These are phyloP conservation scores for Paralichthys olivaceus DNA, from an alignment of 2,113 vertebrate species.

Conservation along the genomic window DNA sequence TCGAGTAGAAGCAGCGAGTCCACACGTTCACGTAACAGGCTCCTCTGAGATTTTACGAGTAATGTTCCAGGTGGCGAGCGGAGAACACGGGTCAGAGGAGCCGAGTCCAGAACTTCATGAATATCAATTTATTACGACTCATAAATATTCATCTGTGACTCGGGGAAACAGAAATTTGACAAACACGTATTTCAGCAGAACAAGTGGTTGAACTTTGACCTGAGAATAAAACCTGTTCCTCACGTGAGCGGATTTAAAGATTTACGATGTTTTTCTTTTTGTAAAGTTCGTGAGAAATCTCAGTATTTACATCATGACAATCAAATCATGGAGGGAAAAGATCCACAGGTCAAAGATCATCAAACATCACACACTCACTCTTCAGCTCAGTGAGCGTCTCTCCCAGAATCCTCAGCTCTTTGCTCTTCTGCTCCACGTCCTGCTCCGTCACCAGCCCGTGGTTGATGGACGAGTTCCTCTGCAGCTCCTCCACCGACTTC, in stretches of 20 bases:
- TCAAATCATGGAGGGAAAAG: too few species aligned
- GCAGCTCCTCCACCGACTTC: slow-evolving; percentile 94
- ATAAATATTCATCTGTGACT: slow-evolving; percentile 52
- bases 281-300: too few species aligned
- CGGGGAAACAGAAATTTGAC: neutral
- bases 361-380: slow-evolving; percentile 74
- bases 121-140: slow-evolving; percentile 39
- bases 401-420: slow-evolving; percentile 92
- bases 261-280: neutral
- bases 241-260: neutral
- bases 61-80: too few species aligned
- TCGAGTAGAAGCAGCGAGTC: too few species aligned
- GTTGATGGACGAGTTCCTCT: slow-evolving; percentile 88
- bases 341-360: too few species aligned
- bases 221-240: neutral
- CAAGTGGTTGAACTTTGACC: slow-evolving; percentile 7
- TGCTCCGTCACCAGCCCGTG: slow-evolving; percentile 90
- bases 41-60: too few species aligned
- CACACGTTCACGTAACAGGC: too few species aligned
- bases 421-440: slow-evolving; percentile 94
- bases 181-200: neutral
- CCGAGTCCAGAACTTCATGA: slow-evolving; percentile 14
- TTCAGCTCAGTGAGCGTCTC: slow-evolving; percentile 94
- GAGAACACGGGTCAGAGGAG: neutral
- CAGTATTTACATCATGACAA: neutral